Conservation (phyloP, 2,113 vertebrate species). For the Rhadina sibilatrix region DNA sequence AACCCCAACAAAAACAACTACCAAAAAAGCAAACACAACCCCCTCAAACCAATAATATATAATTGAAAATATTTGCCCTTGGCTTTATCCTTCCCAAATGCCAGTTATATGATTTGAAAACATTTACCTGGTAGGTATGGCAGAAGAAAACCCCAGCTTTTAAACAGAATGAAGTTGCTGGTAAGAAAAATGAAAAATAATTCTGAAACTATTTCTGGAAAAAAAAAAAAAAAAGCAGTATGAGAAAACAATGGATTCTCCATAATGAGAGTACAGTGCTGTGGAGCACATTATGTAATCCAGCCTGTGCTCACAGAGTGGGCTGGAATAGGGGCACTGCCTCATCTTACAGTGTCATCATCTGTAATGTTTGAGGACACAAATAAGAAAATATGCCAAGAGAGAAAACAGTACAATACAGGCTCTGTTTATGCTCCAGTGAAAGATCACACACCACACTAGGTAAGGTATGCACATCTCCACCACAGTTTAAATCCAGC, state of each 20-base stretch:
- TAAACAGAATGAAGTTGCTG: not conserved
- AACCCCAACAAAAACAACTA: not conserved
- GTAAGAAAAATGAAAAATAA: not conserved
- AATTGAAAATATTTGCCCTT: not conserved
- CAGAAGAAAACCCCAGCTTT: not conserved
- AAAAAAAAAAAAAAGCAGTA: not conserved
- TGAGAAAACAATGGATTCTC: not conserved
- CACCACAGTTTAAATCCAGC: constrained; percentile 26
- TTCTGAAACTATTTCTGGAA: not conserved
- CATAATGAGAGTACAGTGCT: not conserved
- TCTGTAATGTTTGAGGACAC: not conserved
- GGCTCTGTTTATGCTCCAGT: constrained; percentile 47
- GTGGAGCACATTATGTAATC: not conserved
- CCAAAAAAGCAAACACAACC: not conserved
- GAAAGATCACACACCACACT: constrained; percentile 49
- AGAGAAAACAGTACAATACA: constrained; percentile 17
- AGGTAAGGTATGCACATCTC: constrained; percentile 53
- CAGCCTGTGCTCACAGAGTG: not conserved
- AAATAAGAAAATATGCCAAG: constrained; percentile 32
- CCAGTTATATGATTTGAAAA: not conserved
- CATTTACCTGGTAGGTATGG: not conserved
- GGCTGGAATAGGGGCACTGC: not conserved
- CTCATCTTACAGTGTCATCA: not conserved
- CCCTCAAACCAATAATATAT: not conserved
- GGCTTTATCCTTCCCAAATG: not conserved